These are phyloP conservation scores for Xylophagus ater DNA, from an alignment of 2,888 invertebrate genomes.

Conservation along the genomic window DNA sequence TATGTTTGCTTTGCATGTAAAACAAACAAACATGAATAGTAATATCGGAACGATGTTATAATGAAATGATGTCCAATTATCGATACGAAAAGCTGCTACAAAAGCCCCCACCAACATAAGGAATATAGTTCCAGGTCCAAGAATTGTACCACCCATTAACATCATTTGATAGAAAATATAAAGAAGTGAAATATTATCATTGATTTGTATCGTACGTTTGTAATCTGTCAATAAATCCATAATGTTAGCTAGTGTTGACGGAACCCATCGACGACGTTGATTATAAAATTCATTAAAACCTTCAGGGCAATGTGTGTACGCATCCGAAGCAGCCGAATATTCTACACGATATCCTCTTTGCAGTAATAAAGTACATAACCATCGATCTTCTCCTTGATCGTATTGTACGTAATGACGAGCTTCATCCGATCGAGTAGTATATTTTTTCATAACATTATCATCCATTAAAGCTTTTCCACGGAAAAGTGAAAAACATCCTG, in stretches of 20 bases:
- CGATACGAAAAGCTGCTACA: constrained; percentile 92
- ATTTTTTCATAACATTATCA: constrained; percentile 95
- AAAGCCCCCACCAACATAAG: constrained; percentile 99
- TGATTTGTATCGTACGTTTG: constrained; percentile 86
- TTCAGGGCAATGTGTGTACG: constrained; percentile 97
- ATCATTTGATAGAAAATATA: constrained; percentile 82
- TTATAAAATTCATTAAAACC: constrained; percentile 97
- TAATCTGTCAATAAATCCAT: constrained; percentile 91
- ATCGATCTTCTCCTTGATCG: constrained; percentile 99
- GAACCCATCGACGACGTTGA: constrained; percentile 96
- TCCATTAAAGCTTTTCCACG: constrained; percentile 97
- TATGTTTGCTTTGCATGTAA: constrained; percentile 81
- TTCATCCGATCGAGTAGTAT: constrained; percentile 82
- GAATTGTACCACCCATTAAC: constrained; percentile 90
- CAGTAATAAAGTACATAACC: constrained; percentile 91
- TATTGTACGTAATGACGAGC: constrained; percentile 97
- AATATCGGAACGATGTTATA: constrained; percentile 89
- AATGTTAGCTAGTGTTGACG: constrained; percentile 97
- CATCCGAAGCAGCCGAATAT: constrained; percentile 98
- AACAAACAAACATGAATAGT: constrained; percentile 85
- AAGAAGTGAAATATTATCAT: constrained; percentile 92
- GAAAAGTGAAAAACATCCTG: constrained; percentile 95
- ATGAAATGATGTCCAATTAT: constrained; percentile 93
- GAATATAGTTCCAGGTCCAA: constrained; percentile 96
- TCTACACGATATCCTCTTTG: constrained; percentile 96